Evolutionary conservation across 64 coral and sea anemone genomes (phyloP).

Genomic region (Stichodactyla helianthus): DNA sequence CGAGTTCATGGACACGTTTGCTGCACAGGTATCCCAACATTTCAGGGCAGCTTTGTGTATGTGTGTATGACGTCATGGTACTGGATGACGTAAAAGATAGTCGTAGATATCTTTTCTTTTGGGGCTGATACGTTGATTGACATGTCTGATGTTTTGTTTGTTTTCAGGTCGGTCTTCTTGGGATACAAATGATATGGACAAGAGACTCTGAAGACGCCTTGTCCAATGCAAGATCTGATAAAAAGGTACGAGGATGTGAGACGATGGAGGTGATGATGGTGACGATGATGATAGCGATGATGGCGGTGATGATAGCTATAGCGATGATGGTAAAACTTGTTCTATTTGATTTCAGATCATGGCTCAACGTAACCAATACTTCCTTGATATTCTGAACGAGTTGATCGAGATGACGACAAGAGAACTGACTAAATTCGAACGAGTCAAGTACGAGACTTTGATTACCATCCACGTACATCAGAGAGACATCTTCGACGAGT

Average conservation of each 20-base stretch:
- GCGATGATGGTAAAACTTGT: not conserved
- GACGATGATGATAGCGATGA: not conserved
- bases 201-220: slow-evolving; percentile 93
- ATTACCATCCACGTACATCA: slow-evolving; percentile 97
- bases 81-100: not conserved
- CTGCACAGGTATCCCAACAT: slow-evolving; percentile 74
- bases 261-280: not conserved
- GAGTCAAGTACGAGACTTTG: slow-evolving; percentile 85
- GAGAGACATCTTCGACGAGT: slow-evolving; percentile 94
- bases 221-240: slow-evolving; percentile 88
- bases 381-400: slow-evolving; percentile 90
- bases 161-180: slow-evolving; percentile 82
- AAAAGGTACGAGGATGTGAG: slow-evolving; percentile 57
- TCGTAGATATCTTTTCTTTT: not conserved
- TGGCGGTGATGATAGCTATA: not conserved
- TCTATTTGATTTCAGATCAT: slow-evolving; percentile 67
- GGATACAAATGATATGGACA: slow-evolving; percentile 99
- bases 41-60: not conserved
- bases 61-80: not conserved
- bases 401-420: slow-evolving; percentile 95
- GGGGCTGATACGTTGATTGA: not conserved
- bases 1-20: slow-evolving; percentile 86
- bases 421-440: slow-evolving; percentile 91
- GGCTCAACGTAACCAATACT: slow-evolving; percentile 88
- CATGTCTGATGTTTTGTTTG: not conserved